Percentiles rank a stretch among this genome's conserved stretches.
Conservation (phyloP, 1,140 invertebrate genomes). For the Protaetia brevitarsis region DNA sequence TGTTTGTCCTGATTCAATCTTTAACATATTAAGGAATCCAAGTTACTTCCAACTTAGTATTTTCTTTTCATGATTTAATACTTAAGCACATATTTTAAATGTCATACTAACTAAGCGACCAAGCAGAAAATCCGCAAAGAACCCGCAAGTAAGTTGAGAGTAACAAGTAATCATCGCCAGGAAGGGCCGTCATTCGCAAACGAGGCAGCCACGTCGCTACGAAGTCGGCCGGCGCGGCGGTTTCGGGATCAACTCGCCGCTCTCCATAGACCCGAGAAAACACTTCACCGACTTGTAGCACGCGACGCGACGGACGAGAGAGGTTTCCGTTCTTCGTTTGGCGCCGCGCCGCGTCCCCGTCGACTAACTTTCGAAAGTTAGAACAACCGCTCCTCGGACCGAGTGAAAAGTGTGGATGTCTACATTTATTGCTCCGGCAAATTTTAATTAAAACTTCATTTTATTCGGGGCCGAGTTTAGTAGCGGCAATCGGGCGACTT, state of each 20-base stretch:
- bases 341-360: neutral
- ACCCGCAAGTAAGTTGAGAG: too few relatives aligned
- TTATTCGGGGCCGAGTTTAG: neutral
- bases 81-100: too few relatives aligned
- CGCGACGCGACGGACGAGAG: neutral
- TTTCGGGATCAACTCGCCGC: neutral
- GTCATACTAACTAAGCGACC: too few relatives aligned
- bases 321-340: neutral
- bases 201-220: neutral
- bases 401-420: slow-evolving; percentile 16
- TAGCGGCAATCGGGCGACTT: neutral
- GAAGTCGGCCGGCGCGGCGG: neutral
- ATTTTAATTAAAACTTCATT: slow-evolving; percentile 16
- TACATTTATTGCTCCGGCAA: slow-evolving; percentile 11
- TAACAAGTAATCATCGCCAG: slow-evolving; percentile 4
- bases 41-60: too few relatives aligned
- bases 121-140: too few relatives aligned
- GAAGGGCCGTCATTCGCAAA: neutral
- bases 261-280: neutral
- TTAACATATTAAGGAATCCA: too few relatives aligned
- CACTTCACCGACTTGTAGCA: slow-evolving; percentile 9
- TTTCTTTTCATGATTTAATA: too few relatives aligned
- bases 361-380: slow-evolving; percentile 7
- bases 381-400: neutral
- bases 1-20: too few relatives aligned